Evolutionary conservation across 2,113 vertebrate genomes (phyloP).

Genomic region (Xerus inauris): DNA sequence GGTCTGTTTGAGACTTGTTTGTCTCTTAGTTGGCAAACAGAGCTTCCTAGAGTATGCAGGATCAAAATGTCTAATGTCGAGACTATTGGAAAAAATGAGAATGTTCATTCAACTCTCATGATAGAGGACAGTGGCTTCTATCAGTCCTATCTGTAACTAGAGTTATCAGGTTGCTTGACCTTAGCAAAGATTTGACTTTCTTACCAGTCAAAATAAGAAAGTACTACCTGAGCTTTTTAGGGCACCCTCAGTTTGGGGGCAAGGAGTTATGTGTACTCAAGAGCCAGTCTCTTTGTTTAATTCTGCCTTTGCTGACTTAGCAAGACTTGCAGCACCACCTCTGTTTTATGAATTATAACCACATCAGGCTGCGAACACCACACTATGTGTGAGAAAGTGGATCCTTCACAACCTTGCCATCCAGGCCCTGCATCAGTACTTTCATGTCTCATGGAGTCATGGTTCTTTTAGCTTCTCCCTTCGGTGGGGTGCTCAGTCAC

Average conservation of each 20-base stretch:
- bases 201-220: background rate
- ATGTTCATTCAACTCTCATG: background rate
- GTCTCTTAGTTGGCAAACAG: background rate
- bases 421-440: too few relatives aligned
- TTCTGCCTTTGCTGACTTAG: background rate
- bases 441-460: background rate
- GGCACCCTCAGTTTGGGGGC: background rate
- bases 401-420: background rate
- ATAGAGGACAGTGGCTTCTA: background rate
- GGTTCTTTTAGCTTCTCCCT: background rate
- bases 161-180: background rate
- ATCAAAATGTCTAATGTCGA: background rate
- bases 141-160: background rate
- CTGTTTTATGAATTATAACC: background rate
- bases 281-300: background rate
- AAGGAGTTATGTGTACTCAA: background rate
- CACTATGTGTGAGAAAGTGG: background rate
- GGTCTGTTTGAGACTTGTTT: background rate
- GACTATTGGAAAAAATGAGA: background rate
- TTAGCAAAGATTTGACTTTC: background rate
- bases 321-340: background rate
- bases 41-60: background rate
- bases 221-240: background rate
- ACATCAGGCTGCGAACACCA: too few relatives aligned
- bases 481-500: fast-evolving